These are phyloP conservation scores for Limonius californicus DNA, from an alignment of 1,140 invertebrate species.

Conservation along the genomic window DNA sequence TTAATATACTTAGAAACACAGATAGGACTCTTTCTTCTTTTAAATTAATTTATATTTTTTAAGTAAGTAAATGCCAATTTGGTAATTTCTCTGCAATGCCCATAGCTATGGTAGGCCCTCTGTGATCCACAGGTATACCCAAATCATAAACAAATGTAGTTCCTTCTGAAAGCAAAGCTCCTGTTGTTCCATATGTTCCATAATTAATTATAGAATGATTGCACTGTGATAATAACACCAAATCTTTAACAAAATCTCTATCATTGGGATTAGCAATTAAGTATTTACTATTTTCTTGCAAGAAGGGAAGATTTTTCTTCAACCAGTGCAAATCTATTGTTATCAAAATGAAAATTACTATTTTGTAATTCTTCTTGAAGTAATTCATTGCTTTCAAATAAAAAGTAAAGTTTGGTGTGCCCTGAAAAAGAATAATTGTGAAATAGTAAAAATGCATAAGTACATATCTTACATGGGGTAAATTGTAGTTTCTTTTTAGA, in stretches of 20 bases:
- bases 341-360: background rate
- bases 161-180: conserved; percentile 13
- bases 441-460: background rate
- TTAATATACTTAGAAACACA: no score
- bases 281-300: background rate
- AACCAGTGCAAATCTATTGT: background rate
- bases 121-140: conserved; percentile 8
- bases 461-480: no score
- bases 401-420: background rate
- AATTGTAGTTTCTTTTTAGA: no score
- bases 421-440: background rate
- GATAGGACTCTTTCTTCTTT: no score
- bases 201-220: conserved; percentile 20
- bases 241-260: background rate
- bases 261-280: background rate
- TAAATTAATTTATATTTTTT: no score
- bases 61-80: conserved; percentile 1
- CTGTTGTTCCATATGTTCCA: conserved; percentile 14
- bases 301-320: background rate
- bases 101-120: conserved; percentile 8
- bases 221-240: conserved; percentile 14
- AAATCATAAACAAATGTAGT: conserved; percentile 16
- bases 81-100: background rate
- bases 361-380: background rate
- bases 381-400: background rate